Percentiles rank a stretch among this genome's conserved stretches.
phyloP scores from a whole-genome alignment of 2,888 invertebrate species.

The Protonemura montana region DNA sequence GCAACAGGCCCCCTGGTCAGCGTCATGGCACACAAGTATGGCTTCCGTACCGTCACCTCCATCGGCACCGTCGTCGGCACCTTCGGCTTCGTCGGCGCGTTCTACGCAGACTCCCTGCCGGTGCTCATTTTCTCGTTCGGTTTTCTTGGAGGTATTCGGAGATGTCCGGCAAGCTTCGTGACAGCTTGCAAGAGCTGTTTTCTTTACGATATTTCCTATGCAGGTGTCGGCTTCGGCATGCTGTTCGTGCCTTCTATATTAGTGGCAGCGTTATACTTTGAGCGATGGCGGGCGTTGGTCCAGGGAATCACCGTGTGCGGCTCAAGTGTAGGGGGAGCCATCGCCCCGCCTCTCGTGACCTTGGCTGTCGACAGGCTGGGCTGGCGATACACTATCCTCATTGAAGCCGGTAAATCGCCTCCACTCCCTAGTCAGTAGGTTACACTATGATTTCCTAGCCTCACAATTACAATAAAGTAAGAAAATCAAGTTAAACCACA shows the following conservation, averaged over 20 bases:
- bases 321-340: not conserved
- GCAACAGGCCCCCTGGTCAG: not conserved
- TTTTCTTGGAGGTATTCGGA: slow-evolving; percentile 9
- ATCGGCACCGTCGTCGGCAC: not conserved
- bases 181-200: not conserved
- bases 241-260: not conserved
- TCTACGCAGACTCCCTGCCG: not conserved
- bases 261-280: not conserved
- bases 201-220: not conserved
- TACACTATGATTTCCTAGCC: too few relatives aligned
- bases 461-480: too few relatives aligned
- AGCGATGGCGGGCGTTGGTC: not conserved
- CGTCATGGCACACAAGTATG: not conserved
- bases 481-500: too few relatives aligned
- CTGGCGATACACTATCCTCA: not conserved
- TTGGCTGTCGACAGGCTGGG: not conserved
- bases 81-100: not conserved
- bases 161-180: too few relatives aligned
- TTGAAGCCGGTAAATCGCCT: not conserved
- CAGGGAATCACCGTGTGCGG: not conserved
- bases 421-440: too few relatives aligned
- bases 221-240: slow-evolving; percentile 13
- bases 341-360: not conserved
- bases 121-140: not conserved
- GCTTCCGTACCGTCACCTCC: not conserved